These are phyloP conservation scores for Oedothorax gibbosus DNA, from an alignment of 1,140 invertebrate genomes.

Conservation along the genomic window DNA sequence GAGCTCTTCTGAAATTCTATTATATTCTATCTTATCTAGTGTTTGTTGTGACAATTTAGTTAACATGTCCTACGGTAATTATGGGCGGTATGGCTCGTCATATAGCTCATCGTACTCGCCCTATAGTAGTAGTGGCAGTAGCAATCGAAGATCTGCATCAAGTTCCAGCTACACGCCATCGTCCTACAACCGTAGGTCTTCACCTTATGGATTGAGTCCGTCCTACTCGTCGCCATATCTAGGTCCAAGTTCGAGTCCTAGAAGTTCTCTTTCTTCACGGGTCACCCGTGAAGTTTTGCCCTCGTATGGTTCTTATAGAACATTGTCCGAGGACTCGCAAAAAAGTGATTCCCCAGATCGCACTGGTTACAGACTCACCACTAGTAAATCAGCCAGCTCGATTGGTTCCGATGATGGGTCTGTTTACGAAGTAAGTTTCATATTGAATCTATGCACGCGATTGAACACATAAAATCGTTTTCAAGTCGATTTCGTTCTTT, in stretches of 20 bases:
- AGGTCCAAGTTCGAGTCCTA: slow-evolving; percentile 45
- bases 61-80: slow-evolving; percentile 52
- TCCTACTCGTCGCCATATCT: slow-evolving; percentile 42
- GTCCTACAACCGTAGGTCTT: slow-evolving; percentile 16
- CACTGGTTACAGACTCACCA: slow-evolving; percentile 28
- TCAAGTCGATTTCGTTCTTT: no score
- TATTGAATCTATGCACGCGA: no score
- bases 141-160: slow-evolving; percentile 31
- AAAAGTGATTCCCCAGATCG: slow-evolving; percentile 22
- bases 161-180: slow-evolving; percentile 19
- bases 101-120: slow-evolving; percentile 19
- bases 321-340: background rate
- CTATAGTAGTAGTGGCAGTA: slow-evolving; percentile 9
- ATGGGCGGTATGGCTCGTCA: slow-evolving; percentile 46
- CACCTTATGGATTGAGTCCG: slow-evolving; percentile 27
- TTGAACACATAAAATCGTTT: no score
- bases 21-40: background rate
- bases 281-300: slow-evolving; percentile 18
- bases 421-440: slow-evolving; percentile 45
- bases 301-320: slow-evolving; percentile 36
- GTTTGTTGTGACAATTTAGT: background rate
- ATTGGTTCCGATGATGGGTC: slow-evolving; percentile 17
- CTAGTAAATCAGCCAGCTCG: slow-evolving; percentile 46
- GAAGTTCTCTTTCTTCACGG: slow-evolving; percentile 40
- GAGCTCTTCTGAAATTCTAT: background rate